Percentiles rank a stretch among this genome's conserved stretches.
These are phyloP conservation scores for Pampusana beccarii DNA, from an alignment of 2,113 vertebrate species.

Conservation along the genomic window DNA sequence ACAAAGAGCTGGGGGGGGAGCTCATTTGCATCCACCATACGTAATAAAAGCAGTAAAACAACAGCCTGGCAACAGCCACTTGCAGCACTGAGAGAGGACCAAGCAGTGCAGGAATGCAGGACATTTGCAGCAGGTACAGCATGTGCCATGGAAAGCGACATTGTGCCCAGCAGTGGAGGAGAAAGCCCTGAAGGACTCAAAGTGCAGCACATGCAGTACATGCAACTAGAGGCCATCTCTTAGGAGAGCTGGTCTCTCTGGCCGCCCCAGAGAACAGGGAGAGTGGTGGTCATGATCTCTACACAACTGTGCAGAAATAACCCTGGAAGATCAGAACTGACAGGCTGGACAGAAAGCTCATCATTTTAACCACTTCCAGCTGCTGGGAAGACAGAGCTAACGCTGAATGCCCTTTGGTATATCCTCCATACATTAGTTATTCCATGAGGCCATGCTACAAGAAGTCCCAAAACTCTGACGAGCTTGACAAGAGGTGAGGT, in stretches of 20 bases:
- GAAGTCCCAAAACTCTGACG: neutral
- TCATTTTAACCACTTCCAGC: neutral
- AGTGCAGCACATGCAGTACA: neutral
- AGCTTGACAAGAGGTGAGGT: neutral
- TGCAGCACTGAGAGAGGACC: neutral
- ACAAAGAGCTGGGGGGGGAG: neutral
- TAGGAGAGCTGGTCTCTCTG: neutral
- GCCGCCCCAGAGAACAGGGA: neutral
- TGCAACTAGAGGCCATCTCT: neutral
- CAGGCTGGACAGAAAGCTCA: neutral
- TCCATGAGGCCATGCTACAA: neutral
- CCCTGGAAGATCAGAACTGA: neutral
- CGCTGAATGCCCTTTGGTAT: neutral
- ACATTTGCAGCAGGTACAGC: neutral
- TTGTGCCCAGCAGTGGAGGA: neutral
- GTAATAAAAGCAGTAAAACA: neutral
- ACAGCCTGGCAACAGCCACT: neutral
- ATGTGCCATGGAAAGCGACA: neutral
- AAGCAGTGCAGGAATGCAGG: neutral
- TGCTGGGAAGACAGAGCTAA: neutral
- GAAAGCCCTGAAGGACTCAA: neutral
- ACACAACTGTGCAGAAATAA: neutral
- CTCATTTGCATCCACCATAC: neutral
- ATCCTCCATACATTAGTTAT: neutral
- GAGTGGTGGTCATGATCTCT: neutral